A percentile compares a stretch with the other conserved stretches of the same genome.
These are phyloP conservation scores for Morphnarchus princeps DNA, from an alignment of 2,113 vertebrate species.

Conservation along the genomic window DNA sequence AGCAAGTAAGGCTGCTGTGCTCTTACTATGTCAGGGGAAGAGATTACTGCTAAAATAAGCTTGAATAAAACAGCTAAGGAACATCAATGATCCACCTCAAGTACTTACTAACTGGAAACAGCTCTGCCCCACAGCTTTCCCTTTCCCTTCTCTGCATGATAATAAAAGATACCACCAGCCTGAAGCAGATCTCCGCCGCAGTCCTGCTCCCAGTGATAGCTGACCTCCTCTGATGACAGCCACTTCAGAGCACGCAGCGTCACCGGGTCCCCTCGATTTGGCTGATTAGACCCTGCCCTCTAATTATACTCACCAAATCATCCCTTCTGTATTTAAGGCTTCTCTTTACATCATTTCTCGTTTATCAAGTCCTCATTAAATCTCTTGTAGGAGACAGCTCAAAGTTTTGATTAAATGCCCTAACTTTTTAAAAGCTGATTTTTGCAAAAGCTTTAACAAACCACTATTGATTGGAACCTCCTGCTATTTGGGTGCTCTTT, in stretches of 20 bases:
- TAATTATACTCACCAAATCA: background rate
- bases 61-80: background rate
- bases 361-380: background rate
- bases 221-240: background rate
- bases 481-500: background rate
- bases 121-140: background rate
- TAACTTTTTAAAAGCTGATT: background rate
- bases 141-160: background rate
- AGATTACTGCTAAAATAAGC: background rate
- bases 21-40: no score
- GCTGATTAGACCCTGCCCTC: background rate
- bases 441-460: background rate
- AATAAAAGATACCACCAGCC: background rate
- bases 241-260: background rate
- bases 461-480: background rate
- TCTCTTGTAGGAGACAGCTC: background rate
- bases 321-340: background rate
- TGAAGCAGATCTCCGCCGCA: background rate
- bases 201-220: rapidly evolving
- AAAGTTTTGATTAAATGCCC: background rate
- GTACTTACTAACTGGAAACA: background rate
- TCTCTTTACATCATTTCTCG: background rate
- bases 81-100: background rate
- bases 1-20: background rate
- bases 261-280: rapidly evolving